Evolutionary conservation across 2,888 invertebrate genomes (phyloP), one percentile per base, ranked within the genome.

Genomic region (Campopleginae sp.): DNA sequence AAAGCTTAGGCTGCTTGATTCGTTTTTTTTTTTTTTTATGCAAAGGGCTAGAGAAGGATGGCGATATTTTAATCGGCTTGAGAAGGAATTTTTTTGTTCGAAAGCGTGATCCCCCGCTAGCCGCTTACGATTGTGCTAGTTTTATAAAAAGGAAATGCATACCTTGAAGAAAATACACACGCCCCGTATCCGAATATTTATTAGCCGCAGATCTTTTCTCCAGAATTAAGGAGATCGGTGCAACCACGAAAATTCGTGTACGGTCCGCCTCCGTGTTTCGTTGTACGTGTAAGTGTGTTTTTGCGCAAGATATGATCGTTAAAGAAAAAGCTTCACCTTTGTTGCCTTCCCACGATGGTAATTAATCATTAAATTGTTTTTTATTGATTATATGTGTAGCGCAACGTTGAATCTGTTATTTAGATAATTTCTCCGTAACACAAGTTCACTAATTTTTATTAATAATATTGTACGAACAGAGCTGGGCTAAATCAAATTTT

Each of bases 321-420:
- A 23, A 80, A 51, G 42, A 74, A 63, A 61, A 80, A 80, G 68
- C 80, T 87, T 86, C 81, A 88, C 86, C 86, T 87, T 87, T 87
- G 88, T 88, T 88, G 88, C 87, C 88, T 88, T 88, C 72, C 58
- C 68, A 81, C 79, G 80, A 82, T 80, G 82, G 85, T 80, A 82
- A 85, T 86, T 79, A 79, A 74, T 80, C 38, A 71, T 80, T 74
- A 66, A 79, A 71, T 80, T 76, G 84, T 71, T 85, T 72, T 86
- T 82, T 80, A 82, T 85, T 85, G 75, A 85, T 88, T 84, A 85
- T 82, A 84, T 75, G 63, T 86, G 78, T 86, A 87, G 87, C 61
- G 78, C 66, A 51, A 79, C 83, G 83, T 83, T 75, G 70, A 46
- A 78, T 71, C 70, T 72, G 81, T 72, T 80, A 70, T 71, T 17